Evolutionary conservation across 2,888 invertebrate species (phyloP), one percentile per base, ranked within the genome.

Genomic region (Lasioglossum leucozonium): DNA sequence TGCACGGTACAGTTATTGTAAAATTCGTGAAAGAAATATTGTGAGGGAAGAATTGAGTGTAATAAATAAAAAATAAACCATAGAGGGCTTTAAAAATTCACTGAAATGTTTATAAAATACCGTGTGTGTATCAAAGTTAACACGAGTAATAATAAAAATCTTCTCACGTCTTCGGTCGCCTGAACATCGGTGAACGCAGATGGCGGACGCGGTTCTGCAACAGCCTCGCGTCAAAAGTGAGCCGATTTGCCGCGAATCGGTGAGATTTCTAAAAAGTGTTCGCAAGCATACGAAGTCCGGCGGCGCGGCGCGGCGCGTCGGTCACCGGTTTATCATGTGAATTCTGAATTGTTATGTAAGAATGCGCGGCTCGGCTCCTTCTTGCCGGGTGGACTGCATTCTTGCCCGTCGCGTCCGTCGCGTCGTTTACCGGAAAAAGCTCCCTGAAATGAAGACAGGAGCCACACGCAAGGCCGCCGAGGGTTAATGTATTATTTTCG

Each of bases 401-500:
- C 89, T 82, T 86, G 30, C 82, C 82, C 75, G 82, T 85, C 87
- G 87, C 87, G 81, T 84, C 75, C 81, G 47, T 77, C 84, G 80
- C 79, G 77, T 69, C 73, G 82, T 79, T 69, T 79, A 40, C 77
- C 75, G 81, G 76, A 87, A 82, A 82, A 83, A 87, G 83, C 79
- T 22, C 47, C 69, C 18, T 74, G 76, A 87, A 85, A 88, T 79
- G 79, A 88, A 87, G 85, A 87, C 82, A 72, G 75, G 71, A 79
- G 71, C 73, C 81, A 73, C 81, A 73, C 79, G 69, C 58, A 77
- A 77, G 65, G 72, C 26, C 30, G n/a, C n/a, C 71, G 69, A 82
- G 77, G 85, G 84, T 91, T 87, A 90, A 87, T 90, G 83, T 85
- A 82, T 85, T 81, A 81, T 87, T n/a, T n/a, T 80, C 72, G 11